Base-by-base conservation (phyloP, 1,140 invertebrate species). In the Euborellia annulipes region DNA sequence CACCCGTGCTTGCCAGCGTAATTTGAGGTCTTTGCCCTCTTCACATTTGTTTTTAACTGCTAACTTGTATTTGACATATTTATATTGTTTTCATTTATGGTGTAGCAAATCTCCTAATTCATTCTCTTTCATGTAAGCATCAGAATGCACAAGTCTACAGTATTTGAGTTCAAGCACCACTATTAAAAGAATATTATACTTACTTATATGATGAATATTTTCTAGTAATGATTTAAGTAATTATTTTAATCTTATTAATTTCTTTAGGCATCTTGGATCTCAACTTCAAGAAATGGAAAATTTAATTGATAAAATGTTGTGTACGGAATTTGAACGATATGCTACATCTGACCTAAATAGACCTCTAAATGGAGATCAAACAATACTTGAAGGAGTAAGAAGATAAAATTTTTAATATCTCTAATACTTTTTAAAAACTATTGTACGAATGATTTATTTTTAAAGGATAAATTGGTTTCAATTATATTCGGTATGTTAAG, bases 201-300 rank as follows among this genome's bases (percentile, higher is more conserved):
- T n/a, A n/a, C n/a, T n/a, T n/a, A n/a, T n/a, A n/a, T n/a, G n/a
- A n/a, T n/a, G n/a, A n/a, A n/a, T n/a, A n/a, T n/a, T n/a, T n/a
- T n/a, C n/a, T n/a, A n/a, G n/a, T n/a, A n/a, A 16, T 20, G 19
- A 1, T 40, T 11, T 40, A 20, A 14, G 13, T 41, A 20, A 41
- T 18, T 18, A 20, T 14, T 2, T 14, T 20, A 27, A 17, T 4
- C 20, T 4, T 13, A 36, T 36, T 27, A 23, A 20, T 52, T 45
- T 53, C 52, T 58, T 36, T 53, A 82, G 93, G 59, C 91, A 98
- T 69, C 69, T 98, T 50, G 83, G 88, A 51, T 89, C 87, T 38
- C 92, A 98, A 66, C 68, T 99, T n/a, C 82, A 79, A 48, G 95
- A 98, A 73, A 89, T 98, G 77, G 84, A 92, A 56, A 82, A 85